Evolutionary conservation across 2,888 invertebrate species (phyloP), one percentile per base, ranked within the genome.

Genomic region (Disparrhopalites patrizii): DNA sequence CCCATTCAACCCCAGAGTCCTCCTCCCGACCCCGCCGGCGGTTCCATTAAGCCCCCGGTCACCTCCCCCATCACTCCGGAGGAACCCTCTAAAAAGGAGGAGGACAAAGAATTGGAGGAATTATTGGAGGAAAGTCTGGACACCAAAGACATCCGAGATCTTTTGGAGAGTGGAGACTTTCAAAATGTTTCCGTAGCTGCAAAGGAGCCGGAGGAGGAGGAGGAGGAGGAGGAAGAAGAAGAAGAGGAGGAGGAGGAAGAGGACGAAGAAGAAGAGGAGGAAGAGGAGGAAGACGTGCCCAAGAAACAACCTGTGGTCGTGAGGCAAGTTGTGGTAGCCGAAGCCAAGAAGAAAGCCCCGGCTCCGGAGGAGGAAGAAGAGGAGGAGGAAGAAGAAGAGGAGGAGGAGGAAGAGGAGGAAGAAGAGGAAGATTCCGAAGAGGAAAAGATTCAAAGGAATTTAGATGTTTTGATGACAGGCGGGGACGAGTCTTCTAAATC

Each of bases 351-450:
- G 25, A n/a, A n/a, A n/a, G n/a, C n/a, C n/a, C 27, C 40, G 13
- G 54, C 20, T 23, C 57, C 50, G 25, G 47, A 25, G 7, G 40
- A 40, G 28, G 61, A 61, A 18, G 61, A 61, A 20, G 18, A 40
- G 36, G 54, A 55, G 30, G 31, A 56, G 1, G 60, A 54, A 13
- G 27, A 47, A 1, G 65, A 57, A 20, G 50, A 61, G n/a, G 51
- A 62, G 13, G 55, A 54, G 15, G 50, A 56, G 36, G 60, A 64
- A 10, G 55, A 62, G 5, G 66, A 64, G 15, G 54, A 60, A 23
- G 47, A 63, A n/a, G 47, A 66, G 27, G 33, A 50, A 13, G 51
- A 65, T 30, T 54, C 66, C 8, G 62, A 66, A 4, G 62, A 57
- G 18, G 30, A 43, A 27, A 43, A 60, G 20, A 54, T 25, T 50